phyloP scores from a whole-genome alignment of 2,888 invertebrate species.

The Lithophane ornitopus region DNA sequence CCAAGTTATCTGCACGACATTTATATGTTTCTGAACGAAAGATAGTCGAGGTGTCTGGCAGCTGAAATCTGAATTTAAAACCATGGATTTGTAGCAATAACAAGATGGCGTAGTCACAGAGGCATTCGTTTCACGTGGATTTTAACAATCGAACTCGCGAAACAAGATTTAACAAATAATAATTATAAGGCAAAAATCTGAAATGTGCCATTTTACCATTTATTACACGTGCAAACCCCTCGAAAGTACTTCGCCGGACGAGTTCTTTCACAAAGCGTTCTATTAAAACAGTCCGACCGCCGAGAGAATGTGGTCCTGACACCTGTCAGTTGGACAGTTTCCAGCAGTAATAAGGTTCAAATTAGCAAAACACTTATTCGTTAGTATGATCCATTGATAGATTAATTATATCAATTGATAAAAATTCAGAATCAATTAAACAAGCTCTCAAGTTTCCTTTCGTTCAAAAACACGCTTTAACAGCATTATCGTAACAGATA shows the following conservation, averaged over 20 bases:
- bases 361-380: too few species aligned
- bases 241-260: background rate
- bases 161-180: background rate
- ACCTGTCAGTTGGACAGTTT: too few species aligned
- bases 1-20: constrained; percentile 17
- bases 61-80: constrained; percentile 3
- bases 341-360: too few species aligned
- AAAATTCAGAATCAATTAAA: background rate
- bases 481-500: constrained; percentile 12
- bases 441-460: background rate
- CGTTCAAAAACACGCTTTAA: background rate
- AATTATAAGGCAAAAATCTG: too few species aligned
- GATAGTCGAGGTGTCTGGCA: background rate
- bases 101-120: too few species aligned
- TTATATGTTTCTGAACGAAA: constrained; percentile 9
- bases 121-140: background rate
- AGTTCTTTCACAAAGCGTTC: background rate
- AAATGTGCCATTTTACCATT: background rate
- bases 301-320: too few species aligned
- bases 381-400: background rate
- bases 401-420: too few species aligned
- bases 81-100: background rate
- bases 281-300: too few species aligned
- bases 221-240: too few species aligned
- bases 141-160: background rate